Base-by-base conservation (phyloP, 1,140 invertebrate species). In the Philotrypesis tridentata region DNA sequence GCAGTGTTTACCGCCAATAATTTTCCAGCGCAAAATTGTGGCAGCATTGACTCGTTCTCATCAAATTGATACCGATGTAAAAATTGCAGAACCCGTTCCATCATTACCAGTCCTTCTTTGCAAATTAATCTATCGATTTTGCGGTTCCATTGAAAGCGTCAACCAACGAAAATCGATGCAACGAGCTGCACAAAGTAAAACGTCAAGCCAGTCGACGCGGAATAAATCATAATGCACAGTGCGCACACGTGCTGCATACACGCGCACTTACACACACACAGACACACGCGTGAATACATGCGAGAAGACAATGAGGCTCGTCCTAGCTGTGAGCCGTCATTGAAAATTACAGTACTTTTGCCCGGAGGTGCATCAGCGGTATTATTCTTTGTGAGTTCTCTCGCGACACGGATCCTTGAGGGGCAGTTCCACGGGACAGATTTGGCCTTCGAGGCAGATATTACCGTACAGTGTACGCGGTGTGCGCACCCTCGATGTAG, bases 161-260 rank as follows among this genome's bases (percentile, higher is more conserved):
- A n/a, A n/a, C n/a, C n/a, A 37, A 37, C 9, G 3, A 37, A 37
- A 37, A 37, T 48, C 14, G 43, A 11, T n/a, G 68, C 29, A 70
- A 9, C 33, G n/a, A 37, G 33, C 33, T 9, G 75, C 17, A 68
- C 75, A 40, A 25, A 67, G 61, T 40, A 48, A 48, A 77, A 77
- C 23, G 43, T 71, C 40, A 33, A 43, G 65, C 33, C n/a, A 55
- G 40, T 14, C 23, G n/a, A 43, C 33, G n/a, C 25, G 27, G 61
- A 79, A 79, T 61, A 61, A 71, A 61, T 70, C 77, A 48, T 68
- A 68, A 27, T n/a, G n/a, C n/a, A n/a, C n/a, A 60, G 37, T 48
- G 63, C 75, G 77, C 29, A 65, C 77, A 27, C 67, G 67, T 60
- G 48, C 43, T 79, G 43, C 48, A 29, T 40, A 25, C 65, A 68